Evolutionary conservation across 2,888 invertebrate species (phyloP), one percentile per base, ranked within the genome.

Genomic region (Drosophila incognita): DNA sequence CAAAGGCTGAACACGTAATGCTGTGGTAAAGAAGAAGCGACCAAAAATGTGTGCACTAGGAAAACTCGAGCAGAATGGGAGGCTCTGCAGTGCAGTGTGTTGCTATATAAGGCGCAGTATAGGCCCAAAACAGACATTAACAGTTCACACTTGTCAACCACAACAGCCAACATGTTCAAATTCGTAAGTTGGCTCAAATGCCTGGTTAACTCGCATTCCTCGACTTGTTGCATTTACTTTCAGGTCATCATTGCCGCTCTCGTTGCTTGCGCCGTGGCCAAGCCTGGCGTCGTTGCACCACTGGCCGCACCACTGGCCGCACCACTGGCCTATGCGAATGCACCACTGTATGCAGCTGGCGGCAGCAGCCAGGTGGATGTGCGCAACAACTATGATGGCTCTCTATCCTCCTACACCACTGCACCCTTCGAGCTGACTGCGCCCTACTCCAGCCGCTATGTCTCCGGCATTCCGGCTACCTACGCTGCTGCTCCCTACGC

Each of bases 301-400:
- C 76, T 86, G 21, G 72, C 75, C 29, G 29, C 29, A 29, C 29
- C 90, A 33, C 77, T 87, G 21, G 73, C 75, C 5, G 29, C 29
- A 29, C 29, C 90, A 33, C 77, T 87, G 21, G 73, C 75, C 2
- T 94, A 94, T 64, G 94, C 94, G 72, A 94, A 94, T 64, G 94
- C 94, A 68, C 94, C 92, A 11, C 66, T 93, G 21, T 92, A 89
- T 54, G 90, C 92, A 36, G 86, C 91, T 13, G 91, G 90, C 13
- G 90, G 92, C 60, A 91, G 91, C 71, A 91, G 89, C 58, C 93
- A 92, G 77, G 78, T 92, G 56, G 92, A 92, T 77, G 81, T 92
- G 1, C 91, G 92, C 64, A 85, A 91, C 71, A 92, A 90, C 67
- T 92, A 86, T 46, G 92, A 91, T 68, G 92, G 91, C 56, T 87